A percentile compares a stretch with the other conserved stretches of the same genome.
These are phyloP conservation scores for Notamacropus eugenii DNA, from an alignment of 2,797 vertebrate species.

Conservation along the genomic window DNA sequence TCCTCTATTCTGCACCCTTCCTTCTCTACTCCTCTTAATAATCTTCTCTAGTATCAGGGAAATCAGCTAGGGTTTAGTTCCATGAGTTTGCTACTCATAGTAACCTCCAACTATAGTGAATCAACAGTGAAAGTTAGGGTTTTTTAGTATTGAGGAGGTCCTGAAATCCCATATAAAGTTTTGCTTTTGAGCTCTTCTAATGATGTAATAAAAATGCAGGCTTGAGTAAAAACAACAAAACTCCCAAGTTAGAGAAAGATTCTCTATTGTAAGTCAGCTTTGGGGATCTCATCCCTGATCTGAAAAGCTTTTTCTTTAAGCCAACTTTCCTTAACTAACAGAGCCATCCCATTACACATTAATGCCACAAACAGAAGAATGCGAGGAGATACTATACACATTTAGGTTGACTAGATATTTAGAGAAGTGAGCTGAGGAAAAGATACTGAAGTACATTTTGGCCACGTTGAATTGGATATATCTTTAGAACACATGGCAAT, in stretches of 20 bases:
- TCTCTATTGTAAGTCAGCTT: neutral
- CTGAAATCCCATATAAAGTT: neutral
- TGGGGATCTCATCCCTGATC: neutral
- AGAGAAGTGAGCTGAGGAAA: neutral
- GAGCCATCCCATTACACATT: neutral
- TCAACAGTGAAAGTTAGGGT: neutral
- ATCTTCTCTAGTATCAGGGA: neutral
- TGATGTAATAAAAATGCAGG: neutral
- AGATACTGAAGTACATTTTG: neutral
- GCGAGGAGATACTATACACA: neutral
- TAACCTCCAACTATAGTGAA: neutral
- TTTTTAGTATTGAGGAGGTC: neutral
- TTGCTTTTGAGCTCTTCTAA: neutral
- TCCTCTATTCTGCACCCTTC: neutral
- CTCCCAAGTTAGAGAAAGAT: neutral
- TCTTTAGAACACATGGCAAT: neutral
- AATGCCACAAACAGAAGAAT: neutral
- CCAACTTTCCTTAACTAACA: neutral
- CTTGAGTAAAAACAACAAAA: neutral
- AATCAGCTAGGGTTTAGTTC: neutral
- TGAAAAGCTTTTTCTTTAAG: neutral
- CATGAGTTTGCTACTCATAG: neutral
- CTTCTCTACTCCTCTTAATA: neutral
- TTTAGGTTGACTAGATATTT: neutral
- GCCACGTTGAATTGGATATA: neutral